A percentile compares a stretch with the other conserved stretches of the same genome.
Conservation (phyloP, 2,888 invertebrate genomes). For the Keiferia lycopersicella region DNA sequence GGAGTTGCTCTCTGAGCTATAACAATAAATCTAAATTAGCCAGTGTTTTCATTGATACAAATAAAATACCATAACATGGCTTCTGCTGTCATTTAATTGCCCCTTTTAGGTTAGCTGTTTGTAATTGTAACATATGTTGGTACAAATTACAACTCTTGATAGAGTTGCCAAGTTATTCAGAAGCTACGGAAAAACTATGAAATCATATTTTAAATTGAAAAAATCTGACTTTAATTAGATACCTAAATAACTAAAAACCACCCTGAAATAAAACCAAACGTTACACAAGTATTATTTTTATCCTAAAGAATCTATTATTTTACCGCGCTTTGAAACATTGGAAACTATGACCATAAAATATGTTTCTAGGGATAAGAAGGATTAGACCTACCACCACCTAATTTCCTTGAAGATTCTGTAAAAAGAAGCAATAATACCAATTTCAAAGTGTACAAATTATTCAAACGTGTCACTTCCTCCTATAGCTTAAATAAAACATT, state of each 20-base stretch:
- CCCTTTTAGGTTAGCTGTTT: conserved; percentile 18
- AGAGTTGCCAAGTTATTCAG: neutral
- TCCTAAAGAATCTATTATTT: too few relatives aligned
- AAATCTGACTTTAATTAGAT: too few relatives aligned
- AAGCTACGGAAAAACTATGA: neutral
- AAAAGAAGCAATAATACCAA: neutral
- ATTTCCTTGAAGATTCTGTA: neutral
- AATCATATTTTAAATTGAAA: too few relatives aligned
- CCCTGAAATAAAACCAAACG: too few relatives aligned
- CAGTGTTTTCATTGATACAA: conserved; percentile 58
- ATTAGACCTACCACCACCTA: too few relatives aligned
- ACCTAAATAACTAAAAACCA: too few relatives aligned
- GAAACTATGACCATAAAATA: too few relatives aligned
- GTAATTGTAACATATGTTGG: neutral
- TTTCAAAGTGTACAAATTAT: neutral
- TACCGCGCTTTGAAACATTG: too few relatives aligned
- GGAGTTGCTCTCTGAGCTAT: neutral
- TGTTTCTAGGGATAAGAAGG: too few relatives aligned
- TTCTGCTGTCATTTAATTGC: conserved; percentile 32
- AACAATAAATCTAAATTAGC: conserved; percentile 67
- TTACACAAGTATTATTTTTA: too few relatives aligned
- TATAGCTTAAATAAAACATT: neutral
- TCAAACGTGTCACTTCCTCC: neutral
- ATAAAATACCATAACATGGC: conserved; percentile 43
- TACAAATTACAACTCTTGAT: neutral